Conservation (phyloP, 2,797 vertebrate species). For the Masticophis lateralis region DNA sequence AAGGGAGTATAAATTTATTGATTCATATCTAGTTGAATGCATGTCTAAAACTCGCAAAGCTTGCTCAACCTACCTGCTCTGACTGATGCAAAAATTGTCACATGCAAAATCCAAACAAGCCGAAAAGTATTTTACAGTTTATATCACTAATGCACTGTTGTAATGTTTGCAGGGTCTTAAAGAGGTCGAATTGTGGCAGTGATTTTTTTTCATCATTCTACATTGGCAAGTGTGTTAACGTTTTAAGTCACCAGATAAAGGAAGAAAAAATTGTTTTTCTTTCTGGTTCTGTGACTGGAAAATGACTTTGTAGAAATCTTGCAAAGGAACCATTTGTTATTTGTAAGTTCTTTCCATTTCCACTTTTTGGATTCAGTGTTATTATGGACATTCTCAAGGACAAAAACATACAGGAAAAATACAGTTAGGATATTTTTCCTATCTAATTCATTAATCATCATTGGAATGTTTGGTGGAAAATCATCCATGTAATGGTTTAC, state of each 20-base stretch:
- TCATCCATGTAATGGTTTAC: conserved; percentile 42
- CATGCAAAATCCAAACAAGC: conserved; percentile 92
- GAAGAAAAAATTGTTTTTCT: conserved; percentile 58
- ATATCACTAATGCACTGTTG: conserved; percentile 84
- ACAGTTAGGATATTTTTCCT: conserved; percentile 30
- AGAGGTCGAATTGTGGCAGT: conserved; percentile 63
- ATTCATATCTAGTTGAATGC: conserved; percentile 89
- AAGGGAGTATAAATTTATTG: conserved; percentile 86
- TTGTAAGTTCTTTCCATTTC: conserved; percentile 45
- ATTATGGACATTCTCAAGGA: conserved; percentile 46
- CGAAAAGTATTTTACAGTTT: conserved; percentile 77
- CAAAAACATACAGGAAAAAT: conserved; percentile 44
- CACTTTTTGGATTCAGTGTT: conserved; percentile 46
- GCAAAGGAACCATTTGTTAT: conserved; percentile 41
- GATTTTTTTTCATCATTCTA: conserved; percentile 65
- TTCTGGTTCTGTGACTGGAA: conserved; percentile 53
- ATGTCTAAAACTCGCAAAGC: conserved; percentile 89
- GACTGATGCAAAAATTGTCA: conserved; percentile 90
- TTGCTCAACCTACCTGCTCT: conserved; percentile 93
- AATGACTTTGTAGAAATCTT: conserved; percentile 45
- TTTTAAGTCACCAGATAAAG: conserved; percentile 63
- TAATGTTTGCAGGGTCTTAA: conserved; percentile 76
- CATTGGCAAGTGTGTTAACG: conserved; percentile 74
- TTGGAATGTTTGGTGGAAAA: conserved; percentile 52
- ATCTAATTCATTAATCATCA: conserved; percentile 45